Conservation (phyloP, 2,888 invertebrate genomes). For the Clepsis dumicolana region DNA sequence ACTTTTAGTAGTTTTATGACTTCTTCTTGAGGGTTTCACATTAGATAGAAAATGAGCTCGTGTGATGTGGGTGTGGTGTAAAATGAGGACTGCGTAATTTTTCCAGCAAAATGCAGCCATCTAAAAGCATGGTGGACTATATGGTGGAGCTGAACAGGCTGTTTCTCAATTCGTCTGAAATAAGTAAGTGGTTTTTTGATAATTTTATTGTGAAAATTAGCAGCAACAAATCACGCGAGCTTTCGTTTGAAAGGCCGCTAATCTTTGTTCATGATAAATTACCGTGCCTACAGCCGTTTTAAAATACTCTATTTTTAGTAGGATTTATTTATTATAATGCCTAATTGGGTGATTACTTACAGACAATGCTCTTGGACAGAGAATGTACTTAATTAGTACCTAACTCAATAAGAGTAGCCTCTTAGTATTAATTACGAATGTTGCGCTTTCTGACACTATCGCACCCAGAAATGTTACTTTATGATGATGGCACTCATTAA, state of each 20-base stretch:
- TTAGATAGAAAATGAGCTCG: neutral
- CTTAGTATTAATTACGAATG: no score
- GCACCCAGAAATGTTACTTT: no score
- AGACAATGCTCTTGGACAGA: no score
- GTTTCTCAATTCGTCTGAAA: conserved; percentile 59
- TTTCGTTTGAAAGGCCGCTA: neutral
- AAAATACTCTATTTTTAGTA: no score
- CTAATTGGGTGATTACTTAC: no score
- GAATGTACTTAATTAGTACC: no score
- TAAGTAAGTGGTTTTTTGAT: conserved; percentile 58
- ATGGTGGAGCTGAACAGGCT: conserved; percentile 65
- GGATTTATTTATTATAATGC: no score
- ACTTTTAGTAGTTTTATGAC: neutral
- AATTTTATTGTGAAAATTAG: neutral
- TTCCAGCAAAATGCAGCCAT: conserved; percentile 64
- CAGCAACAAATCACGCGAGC: neutral
- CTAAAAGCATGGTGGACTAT: conserved; percentile 62
- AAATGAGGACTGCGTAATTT: conserved; percentile 50
- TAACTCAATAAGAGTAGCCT: no score
- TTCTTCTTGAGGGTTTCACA: neutral
- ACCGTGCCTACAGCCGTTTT: no score
- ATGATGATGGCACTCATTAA: no score
- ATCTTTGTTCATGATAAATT: no score
- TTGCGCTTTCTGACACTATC: no score
- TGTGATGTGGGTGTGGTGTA: conserved; percentile 42